These are phyloP conservation scores for Okapia johnstoni DNA, from an alignment of 2,113 vertebrate genomes.

Conservation along the genomic window DNA sequence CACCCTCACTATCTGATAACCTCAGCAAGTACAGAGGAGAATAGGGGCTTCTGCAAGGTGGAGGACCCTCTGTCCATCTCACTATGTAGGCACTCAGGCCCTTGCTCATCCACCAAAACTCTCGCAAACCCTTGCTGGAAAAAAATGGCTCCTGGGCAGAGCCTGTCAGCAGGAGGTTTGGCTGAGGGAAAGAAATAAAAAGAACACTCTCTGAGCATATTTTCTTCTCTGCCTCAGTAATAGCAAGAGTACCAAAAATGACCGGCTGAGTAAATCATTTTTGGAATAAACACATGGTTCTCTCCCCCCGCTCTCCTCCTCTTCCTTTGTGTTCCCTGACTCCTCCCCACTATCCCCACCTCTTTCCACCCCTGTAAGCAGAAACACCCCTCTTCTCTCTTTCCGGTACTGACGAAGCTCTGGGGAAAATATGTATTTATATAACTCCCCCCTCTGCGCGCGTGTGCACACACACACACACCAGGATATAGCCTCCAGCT, in stretches of 20 bases:
- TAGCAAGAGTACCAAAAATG: constrained; percentile 23
- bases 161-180: background rate
- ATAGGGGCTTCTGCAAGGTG: background rate
- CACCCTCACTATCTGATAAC: background rate
- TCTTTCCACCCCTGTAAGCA: background rate
- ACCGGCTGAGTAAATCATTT: constrained; percentile 1
- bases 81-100: background rate
- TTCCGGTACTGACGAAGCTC: background rate
- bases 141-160: background rate
- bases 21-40: background rate
- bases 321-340: background rate
- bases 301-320: background rate
- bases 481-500: background rate
- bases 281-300: background rate
- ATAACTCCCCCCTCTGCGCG: background rate
- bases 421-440: background rate
- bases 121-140: background rate
- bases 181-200: constrained; percentile 11
- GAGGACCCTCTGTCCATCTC: background rate
- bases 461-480: rapidly evolving
- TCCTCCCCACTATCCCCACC: background rate
- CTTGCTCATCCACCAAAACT: background rate
- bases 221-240: constrained; percentile 25
- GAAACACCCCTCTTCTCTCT: background rate
- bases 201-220: background rate